Evolutionary conservation across 2,113 vertebrate species (phyloP).

Genomic region (Podilymbus podiceps): DNA sequence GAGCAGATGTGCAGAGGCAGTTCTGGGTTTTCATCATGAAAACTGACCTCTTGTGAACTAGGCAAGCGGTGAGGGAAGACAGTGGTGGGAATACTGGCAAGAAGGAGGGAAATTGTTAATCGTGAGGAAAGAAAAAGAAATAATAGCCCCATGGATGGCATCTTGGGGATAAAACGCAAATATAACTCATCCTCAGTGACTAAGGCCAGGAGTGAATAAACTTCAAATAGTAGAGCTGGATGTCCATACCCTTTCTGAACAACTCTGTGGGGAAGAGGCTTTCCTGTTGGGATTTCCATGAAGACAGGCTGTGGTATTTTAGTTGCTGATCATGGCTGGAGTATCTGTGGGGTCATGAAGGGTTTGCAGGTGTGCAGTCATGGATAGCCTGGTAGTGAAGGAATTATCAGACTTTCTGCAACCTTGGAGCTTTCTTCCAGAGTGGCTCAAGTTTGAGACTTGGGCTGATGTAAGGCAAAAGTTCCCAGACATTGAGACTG

Average conservation of each 20-base stretch:
- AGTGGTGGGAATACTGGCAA: neutral
- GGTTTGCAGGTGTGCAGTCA: neutral
- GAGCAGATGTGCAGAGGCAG: neutral
- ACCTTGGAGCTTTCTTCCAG: neutral
- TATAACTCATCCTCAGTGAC: neutral
- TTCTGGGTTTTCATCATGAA: neutral
- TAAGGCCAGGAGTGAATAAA: neutral
- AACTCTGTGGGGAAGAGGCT: neutral
- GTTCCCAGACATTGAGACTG: neutral
- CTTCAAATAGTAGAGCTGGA: neutral
- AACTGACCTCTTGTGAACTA: neutral
- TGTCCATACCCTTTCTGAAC: neutral
- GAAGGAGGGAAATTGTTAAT: neutral
- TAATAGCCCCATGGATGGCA: neutral
- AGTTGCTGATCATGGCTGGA: neutral
- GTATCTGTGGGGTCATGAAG: neutral
- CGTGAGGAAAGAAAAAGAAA: neutral
- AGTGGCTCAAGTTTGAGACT: neutral
- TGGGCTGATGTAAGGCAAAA: neutral
- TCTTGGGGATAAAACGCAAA: neutral
- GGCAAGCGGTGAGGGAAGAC: neutral
- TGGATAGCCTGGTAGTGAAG: neutral
- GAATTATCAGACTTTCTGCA: neutral
- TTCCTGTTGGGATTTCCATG: neutral
- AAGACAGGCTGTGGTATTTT: neutral